Conservation (phyloP, 2,888 invertebrate species). For the Portevinia maculata region DNA sequence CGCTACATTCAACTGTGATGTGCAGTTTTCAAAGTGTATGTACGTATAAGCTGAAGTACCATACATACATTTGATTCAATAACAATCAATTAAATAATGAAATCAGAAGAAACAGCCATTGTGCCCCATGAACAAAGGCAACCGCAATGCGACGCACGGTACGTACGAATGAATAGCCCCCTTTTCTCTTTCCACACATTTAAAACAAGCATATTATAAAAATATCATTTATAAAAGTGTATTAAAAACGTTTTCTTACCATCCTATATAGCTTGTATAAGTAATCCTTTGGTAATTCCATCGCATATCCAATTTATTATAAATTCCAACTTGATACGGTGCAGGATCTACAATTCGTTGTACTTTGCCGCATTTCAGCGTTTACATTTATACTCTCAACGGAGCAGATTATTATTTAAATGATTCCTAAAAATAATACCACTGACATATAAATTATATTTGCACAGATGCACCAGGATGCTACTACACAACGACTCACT, state of each 20-base stretch:
- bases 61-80: slow-evolving; percentile 61
- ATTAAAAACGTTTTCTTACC: slow-evolving; percentile 42
- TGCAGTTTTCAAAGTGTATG: slow-evolving; percentile 16
- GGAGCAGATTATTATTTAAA: slow-evolving; percentile 58
- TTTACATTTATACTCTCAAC: slow-evolving; percentile 31
- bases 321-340: slow-evolving; percentile 28
- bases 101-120: slow-evolving; percentile 54
- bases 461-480: slow-evolving; percentile 48
- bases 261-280: slow-evolving; percentile 68
- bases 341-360: slow-evolving; percentile 56
- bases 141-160: slow-evolving; percentile 44
- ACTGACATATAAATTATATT: slow-evolving; percentile 61
- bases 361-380: slow-evolving; percentile 60
- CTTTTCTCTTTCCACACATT: slow-evolving; percentile 28
- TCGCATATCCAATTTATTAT: slow-evolving; percentile 16
- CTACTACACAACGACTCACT: slow-evolving; percentile 50
- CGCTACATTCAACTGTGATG: slow-evolving; percentile 24
- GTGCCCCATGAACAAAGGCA: slow-evolving; percentile 54
- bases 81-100: slow-evolving; percentile 69
- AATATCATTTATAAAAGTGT: neutral
- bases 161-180: neutral
- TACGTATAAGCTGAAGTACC: slow-evolving; percentile 25
- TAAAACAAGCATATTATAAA: slow-evolving; percentile 51
- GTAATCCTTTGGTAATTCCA: slow-evolving; percentile 70
- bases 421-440: slow-evolving; percentile 71